Evolutionary conservation across 2,797 vertebrate species (phyloP), one percentile per base, ranked within the genome.

Genomic region (Propithecus deckenii): DNA sequence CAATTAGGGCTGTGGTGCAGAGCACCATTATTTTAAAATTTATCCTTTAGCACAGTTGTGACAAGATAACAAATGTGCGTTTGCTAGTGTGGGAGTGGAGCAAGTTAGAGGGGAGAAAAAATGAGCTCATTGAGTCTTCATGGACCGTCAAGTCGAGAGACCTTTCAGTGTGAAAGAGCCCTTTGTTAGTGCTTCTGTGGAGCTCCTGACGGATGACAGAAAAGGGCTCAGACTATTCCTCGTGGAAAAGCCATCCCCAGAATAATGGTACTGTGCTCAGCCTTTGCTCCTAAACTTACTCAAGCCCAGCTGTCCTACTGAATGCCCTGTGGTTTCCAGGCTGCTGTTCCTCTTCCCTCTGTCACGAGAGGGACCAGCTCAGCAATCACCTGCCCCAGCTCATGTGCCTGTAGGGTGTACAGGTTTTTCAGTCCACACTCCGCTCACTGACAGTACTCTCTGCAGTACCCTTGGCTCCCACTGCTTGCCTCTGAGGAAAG

Each of bases 31-130:
- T 97, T 97, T 97, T 87, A 94, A 96, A 97, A 97, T 97, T 97
- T 96, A 91, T 92, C 95, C 96, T 80, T 91, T 96, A 95, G 95
- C 50, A 91, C 67, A 89, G 86, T 97, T 97, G 92, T 96, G 97
- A 97, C 97, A 98, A 96, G 97, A 96, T 97, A 98, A 97, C 91
- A 92, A 94, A 98, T 96, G 88, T 94, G 43, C 18, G 35, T 83
- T 96, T 93, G 83, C 86, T 76, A 22, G 59, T 80, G 61, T 96
- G 94, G 86, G 83, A 95, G 86, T 94, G 59, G 59, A 94, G 38
- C 69, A 88, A 86, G 78, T 86, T 76, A 67, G 80, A 63, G 87
- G 81, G 88, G 88, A 97, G 92, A 52, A 92, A 94, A 93, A 96
- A 97, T 97, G 95, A 97, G 43, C 88, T 97, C 86, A 84, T 57